Base-by-base conservation (phyloP, 2,888 invertebrate species). In the Caenorhabditis sulstoni region DNA sequence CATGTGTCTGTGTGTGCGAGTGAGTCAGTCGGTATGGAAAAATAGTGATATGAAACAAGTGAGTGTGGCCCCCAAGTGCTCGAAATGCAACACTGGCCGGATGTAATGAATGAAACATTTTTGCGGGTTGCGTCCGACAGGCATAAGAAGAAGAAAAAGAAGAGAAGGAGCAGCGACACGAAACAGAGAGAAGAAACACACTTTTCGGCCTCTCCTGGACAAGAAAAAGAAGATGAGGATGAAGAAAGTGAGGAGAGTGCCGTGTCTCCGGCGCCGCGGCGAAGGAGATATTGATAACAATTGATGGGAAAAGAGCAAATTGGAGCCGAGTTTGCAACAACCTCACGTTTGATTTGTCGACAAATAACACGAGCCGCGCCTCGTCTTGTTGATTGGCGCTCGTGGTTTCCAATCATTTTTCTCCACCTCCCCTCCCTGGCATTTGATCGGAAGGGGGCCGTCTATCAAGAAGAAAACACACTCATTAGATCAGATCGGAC, bases 221-320 rank as follows among this genome's bases (percentile, higher is more conserved):
- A 41, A 7, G 41, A 22, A 37, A 22, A 37, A 45, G 45, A 58
- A 45, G 23, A 57, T 11, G 22, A 41, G 18, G 22, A 57, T 55
- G 23, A 29, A 71, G 49, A 55, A 53, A 61, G 45, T 47, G 47
- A 57, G n/a, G 55, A 44, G 16, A 14, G 41, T 11, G 12, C 11
- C 41, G 41, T 11, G 12, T 41, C 41, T 41, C 14, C 20, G 20
- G 29, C 29, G 29, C 4, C 29, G 29, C 3, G 44, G 45, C 16
- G n/a, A 16, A 37, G 41, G 23, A 35, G 64, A 64, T 73, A 73
- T 64, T 73, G 73, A 73, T 73, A 73, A 73, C 73, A 73, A 73
- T 73, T 73, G 73, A 73, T 73, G 73, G 47, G 73, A 55, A 73
- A 73, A 73, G 73, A 73, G 73, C 73, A 73, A 73, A 73, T 73